Percentiles rank a stretch among this genome's conserved stretches.
Conservation (phyloP, 2,888 invertebrate species). For the Cantharis nigra region DNA sequence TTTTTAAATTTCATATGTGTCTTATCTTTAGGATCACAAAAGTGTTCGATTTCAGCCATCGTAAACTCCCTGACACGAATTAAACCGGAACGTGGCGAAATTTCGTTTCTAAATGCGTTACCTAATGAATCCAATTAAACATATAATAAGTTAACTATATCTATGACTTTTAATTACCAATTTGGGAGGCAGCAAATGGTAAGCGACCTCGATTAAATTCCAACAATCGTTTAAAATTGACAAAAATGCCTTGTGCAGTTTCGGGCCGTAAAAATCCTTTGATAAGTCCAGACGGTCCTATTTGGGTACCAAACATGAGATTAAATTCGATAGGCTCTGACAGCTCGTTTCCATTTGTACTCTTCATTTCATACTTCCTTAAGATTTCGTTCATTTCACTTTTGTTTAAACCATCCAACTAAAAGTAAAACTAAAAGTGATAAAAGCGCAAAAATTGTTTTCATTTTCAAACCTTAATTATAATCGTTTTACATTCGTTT, state of each 20-base stretch:
- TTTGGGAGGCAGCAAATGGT: conserved; percentile 98
- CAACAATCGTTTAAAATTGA: conserved; percentile 95
- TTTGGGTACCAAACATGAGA: conserved; percentile 97
- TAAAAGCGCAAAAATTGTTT: not conserved
- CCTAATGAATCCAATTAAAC: conserved; percentile 53
- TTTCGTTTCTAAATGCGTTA: conserved; percentile 98
- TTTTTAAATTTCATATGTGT: conserved; percentile 86
- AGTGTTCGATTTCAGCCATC: conserved; percentile 99
- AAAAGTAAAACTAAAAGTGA: conserved; percentile 18
- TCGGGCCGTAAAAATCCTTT: conserved; percentile 97
- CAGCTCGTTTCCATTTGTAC: conserved; percentile 92
- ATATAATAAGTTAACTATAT: no score
- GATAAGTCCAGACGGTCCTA: conserved; percentile 93
- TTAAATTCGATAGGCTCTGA: conserved; percentile 98
- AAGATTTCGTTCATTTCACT: conserved; percentile 87
- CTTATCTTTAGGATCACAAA: conserved; percentile 91
- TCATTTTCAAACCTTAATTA: conserved; percentile 63
- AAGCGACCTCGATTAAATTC: conserved; percentile 96
- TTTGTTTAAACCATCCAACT: conserved; percentile 90
- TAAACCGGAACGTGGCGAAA: conserved; percentile 95
- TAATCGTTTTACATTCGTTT: conserved; percentile 76
- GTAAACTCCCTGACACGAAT: conserved; percentile 97
- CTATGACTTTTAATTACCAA: conserved; percentile 62
- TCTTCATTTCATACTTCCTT: conserved; percentile 88
- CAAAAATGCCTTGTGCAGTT: conserved; percentile 99